These are phyloP conservation scores for Polydesmus complanatus DNA, from an alignment of 2,888 invertebrate species.

Conservation along the genomic window DNA sequence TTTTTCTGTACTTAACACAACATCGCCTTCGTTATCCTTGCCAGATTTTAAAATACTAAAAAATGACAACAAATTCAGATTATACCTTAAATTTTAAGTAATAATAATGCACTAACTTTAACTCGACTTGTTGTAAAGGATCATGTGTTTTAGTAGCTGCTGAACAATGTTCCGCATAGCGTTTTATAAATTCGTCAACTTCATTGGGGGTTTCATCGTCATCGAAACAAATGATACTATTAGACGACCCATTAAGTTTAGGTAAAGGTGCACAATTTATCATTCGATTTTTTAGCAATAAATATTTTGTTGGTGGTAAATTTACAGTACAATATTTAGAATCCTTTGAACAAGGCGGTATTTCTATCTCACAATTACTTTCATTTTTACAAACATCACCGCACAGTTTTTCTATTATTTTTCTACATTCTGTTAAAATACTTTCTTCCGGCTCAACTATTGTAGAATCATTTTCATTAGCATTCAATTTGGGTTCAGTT, in stretches of 20 bases:
- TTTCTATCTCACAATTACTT: too few species aligned
- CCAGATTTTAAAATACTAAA: slow-evolving; percentile 32
- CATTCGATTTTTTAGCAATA: too few species aligned
- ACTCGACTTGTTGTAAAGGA: slow-evolving; percentile 37
- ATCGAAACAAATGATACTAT: slow-evolving; percentile 48
- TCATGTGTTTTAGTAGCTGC: slow-evolving; percentile 25
- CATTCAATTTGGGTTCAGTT: too few species aligned
- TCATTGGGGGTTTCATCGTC: slow-evolving; percentile 38
- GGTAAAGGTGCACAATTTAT: too few species aligned
- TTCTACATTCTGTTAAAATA: too few species aligned
- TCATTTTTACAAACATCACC: too few species aligned
- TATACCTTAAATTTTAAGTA: background rate
- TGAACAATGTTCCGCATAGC: slow-evolving; percentile 48
- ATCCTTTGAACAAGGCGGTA: too few species aligned
- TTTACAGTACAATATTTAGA: too few species aligned
- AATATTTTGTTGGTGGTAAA: too few species aligned
- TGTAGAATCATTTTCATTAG: too few species aligned
- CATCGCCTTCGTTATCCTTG: slow-evolving; percentile 26
- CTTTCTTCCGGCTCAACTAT: too few species aligned
- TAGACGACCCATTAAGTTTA: slow-evolving; percentile 40
- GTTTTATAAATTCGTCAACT: slow-evolving; percentile 51
- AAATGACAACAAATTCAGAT: slow-evolving; percentile 12
- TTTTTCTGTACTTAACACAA: slow-evolving; percentile 28
- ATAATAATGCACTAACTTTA: slow-evolving; percentile 36
- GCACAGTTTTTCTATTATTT: too few species aligned